Conservation (phyloP, 2,113 vertebrate genomes). For the Hemiscyllium ocellatum region DNA sequence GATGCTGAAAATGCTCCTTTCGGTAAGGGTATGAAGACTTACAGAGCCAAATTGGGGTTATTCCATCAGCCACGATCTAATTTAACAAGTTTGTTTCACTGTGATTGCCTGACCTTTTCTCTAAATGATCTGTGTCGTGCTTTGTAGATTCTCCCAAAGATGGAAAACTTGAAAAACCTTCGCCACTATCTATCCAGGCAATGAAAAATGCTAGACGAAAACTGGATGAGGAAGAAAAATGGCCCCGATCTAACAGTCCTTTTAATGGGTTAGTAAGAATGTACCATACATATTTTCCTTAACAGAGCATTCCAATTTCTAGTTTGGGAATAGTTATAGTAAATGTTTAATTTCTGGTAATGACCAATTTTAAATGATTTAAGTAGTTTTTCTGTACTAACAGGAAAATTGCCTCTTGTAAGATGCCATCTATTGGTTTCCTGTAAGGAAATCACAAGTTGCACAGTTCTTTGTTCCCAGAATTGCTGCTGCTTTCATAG, state of each 20-base stretch:
- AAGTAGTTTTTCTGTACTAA: neutral
- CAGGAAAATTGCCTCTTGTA: neutral
- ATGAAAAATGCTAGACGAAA: constrained; percentile 63
- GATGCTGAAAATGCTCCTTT: neutral
- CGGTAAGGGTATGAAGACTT: neutral
- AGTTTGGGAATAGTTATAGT: neutral
- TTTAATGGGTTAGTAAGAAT: constrained; percentile 59
- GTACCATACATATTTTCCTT: neutral
- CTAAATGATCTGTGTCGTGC: neutral
- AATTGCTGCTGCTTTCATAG: neutral
- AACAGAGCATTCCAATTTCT: neutral
- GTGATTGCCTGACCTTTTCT: neutral
- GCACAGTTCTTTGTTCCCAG: neutral
- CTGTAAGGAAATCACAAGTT: neutral
- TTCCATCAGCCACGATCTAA: neutral
- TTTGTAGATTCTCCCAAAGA: constrained; percentile 64
- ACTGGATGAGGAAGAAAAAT: constrained; percentile 52
- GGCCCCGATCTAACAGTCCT: constrained; percentile 53
- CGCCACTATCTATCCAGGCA: constrained; percentile 54
- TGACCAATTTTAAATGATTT: neutral
- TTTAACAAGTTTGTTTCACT: neutral
- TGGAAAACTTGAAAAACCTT: constrained; percentile 56
- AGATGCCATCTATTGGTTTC: neutral
- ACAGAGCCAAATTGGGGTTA: neutral
- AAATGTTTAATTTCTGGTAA: neutral